Conservation (phyloP, 2,888 invertebrate species). For the Trissolcus japonicus region DNA sequence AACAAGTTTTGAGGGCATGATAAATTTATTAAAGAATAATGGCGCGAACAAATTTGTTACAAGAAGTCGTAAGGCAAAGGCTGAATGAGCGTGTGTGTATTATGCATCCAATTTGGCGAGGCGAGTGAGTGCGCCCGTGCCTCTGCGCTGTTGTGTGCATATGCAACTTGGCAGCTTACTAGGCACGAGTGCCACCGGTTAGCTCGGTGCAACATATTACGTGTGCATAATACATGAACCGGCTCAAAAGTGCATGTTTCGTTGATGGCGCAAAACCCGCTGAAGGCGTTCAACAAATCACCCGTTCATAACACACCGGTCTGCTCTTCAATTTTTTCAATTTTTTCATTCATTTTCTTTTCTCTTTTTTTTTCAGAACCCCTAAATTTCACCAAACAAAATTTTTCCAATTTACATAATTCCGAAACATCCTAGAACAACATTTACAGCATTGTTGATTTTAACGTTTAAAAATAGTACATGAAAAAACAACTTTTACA, state of each 20-base stretch:
- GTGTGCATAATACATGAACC: conserved; percentile 37
- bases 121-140: conserved; percentile 6
- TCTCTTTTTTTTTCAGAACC: background rate
- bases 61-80: conserved; percentile 22
- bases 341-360: background rate
- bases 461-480: background rate
- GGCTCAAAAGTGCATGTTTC: conserved; percentile 35
- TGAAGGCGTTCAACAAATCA: conserved; percentile 35
- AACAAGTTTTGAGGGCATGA: too few species aligned
- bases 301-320: conserved; percentile 1
- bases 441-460: background rate
- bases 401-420: background rate
- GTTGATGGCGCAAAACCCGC: conserved; percentile 31
- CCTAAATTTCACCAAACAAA: background rate
- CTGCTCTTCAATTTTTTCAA: background rate
- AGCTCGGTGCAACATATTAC: conserved; percentile 31
- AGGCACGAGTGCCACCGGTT: conserved; percentile 39
- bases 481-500: too few species aligned
- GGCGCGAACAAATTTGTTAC: conserved; percentile 7
- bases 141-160: conserved; percentile 6
- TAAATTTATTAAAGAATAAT: too few species aligned
- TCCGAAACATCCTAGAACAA: too few species aligned
- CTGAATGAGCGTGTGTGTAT: conserved; percentile 31
- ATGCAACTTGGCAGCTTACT: conserved; percentile 40
- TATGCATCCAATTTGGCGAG: conserved; percentile 29